A percentile compares a stretch with the other conserved stretches of the same genome.
phyloP scores from a whole-genome alignment of 2,797 vertebrate species.

The Hephaestus fuliginosus region DNA sequence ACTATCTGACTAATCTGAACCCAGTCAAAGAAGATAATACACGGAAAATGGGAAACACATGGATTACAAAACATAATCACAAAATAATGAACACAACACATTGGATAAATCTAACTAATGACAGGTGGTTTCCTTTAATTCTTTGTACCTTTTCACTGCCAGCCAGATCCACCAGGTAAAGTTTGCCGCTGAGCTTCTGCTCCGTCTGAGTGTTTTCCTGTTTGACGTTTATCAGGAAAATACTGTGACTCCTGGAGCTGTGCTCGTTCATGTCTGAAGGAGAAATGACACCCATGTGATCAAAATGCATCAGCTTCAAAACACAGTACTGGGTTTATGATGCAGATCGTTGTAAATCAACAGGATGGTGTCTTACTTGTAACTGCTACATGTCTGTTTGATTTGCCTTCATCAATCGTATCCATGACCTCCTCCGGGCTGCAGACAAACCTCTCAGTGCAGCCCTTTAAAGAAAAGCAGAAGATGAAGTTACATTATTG shows the following conservation, averaged over 20 bases:
- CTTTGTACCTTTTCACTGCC: slow-evolving; percentile 94
- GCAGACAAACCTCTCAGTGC: slow-evolving; percentile 98
- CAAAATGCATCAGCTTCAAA: background rate
- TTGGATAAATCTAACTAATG: background rate
- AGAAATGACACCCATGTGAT: background rate
- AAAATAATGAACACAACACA: background rate
- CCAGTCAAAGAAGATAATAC: background rate
- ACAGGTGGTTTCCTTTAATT: background rate
- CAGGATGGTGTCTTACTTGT: slow-evolving; percentile 89
- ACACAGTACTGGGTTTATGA: background rate
- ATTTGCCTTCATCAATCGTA: slow-evolving; percentile 98
- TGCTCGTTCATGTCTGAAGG: slow-evolving; percentile 97
- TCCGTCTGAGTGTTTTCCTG: slow-evolving; percentile 98
- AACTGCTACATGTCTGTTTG: slow-evolving; percentile 97
- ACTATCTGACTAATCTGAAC: background rate
- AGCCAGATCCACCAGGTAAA: slow-evolving; percentile 97
- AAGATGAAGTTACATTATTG: slow-evolving; percentile 11
- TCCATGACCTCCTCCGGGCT: slow-evolving; percentile 99
- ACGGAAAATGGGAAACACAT: background rate
- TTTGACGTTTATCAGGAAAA: slow-evolving; percentile 98
- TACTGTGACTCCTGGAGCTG: slow-evolving; percentile 98
- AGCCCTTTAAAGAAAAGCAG: slow-evolving; percentile 85
- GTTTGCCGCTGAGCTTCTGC: slow-evolving; percentile 97
- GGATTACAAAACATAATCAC: background rate
- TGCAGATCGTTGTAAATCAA: background rate